Evolutionary conservation across 2,888 invertebrate genomes (phyloP).

Genomic region (Diachrysia chrysitis): DNA sequence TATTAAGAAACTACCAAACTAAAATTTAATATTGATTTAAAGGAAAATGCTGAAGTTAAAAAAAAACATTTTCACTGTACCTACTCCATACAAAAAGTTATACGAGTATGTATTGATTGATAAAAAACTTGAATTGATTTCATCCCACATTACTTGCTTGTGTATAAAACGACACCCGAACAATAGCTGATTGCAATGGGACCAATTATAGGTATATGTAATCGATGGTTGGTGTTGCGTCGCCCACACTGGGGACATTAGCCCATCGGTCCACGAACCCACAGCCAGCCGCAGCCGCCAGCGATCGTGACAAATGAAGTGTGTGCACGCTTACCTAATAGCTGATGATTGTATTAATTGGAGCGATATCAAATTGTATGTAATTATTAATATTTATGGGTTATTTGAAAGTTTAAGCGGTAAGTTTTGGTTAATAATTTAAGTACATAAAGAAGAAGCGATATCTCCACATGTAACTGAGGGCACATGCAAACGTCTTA

Average conservation of each 20-base stretch:
- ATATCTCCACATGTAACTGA: neutral
- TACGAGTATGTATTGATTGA: neutral
- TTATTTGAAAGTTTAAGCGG: too few species aligned
- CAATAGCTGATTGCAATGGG: slow-evolving; percentile 64
- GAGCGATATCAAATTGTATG: slow-evolving; percentile 24
- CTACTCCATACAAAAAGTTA: too few species aligned
- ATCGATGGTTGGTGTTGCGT: slow-evolving; percentile 72
- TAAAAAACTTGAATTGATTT: slow-evolving; percentile 27
- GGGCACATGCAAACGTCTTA: neutral
- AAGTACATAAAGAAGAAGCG: neutral
- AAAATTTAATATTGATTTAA: too few species aligned
- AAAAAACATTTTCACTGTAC: too few species aligned
- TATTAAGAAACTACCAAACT: too few species aligned
- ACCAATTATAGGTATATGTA: slow-evolving; percentile 67
- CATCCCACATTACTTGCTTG: slow-evolving; percentile 45
- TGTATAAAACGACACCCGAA: slow-evolving; percentile 46
- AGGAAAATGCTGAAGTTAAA: too few species aligned
- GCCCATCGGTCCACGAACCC: slow-evolving; percentile 68
- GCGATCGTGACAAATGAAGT: slow-evolving; percentile 27
- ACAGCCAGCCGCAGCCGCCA: slow-evolving; percentile 59
- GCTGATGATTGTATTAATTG: slow-evolving; percentile 45
- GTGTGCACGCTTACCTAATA: slow-evolving; percentile 32
- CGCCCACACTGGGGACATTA: slow-evolving; percentile 51
- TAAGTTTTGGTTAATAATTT: neutral
- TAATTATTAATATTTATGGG: slow-evolving; percentile 33